Conservation (phyloP, 2,888 invertebrate species). For the Ctenicera cuprea region DNA sequence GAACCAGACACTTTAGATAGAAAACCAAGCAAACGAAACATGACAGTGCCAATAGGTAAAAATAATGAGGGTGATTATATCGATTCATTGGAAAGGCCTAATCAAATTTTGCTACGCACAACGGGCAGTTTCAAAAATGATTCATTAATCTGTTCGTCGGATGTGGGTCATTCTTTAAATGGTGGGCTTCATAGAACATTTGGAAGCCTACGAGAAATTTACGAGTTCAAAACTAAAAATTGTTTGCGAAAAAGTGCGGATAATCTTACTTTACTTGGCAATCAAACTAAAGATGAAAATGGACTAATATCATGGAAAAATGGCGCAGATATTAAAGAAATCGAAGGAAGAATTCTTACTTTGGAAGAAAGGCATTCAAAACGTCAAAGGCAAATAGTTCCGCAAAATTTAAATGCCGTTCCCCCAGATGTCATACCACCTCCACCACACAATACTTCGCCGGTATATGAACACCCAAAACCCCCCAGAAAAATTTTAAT, state of each 20-base stretch:
- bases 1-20: slow-evolving; percentile 91
- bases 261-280: slow-evolving; percentile 56
- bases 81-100: slow-evolving; percentile 76
- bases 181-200: slow-evolving; percentile 74
- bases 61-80: slow-evolving; percentile 65
- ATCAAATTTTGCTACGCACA: slow-evolving; percentile 79
- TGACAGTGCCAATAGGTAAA: slow-evolving; percentile 17
- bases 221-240: slow-evolving; percentile 78
- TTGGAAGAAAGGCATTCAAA: slow-evolving; percentile 84
- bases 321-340: slow-evolving; percentile 70
- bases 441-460: slow-evolving; percentile 74
- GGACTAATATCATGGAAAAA: slow-evolving; percentile 55
- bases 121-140: slow-evolving; percentile 83
- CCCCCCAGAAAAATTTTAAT: slow-evolving; percentile 75
- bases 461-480: slow-evolving; percentile 78
- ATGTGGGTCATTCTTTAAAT: slow-evolving; percentile 62
- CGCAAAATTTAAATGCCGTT: slow-evolving; percentile 72
- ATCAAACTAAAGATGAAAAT: slow-evolving; percentile 35
- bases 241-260: slow-evolving; percentile 71
- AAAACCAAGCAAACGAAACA: slow-evolving; percentile 76
- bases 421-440: slow-evolving; percentile 84
- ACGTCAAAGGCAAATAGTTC: slow-evolving; percentile 80
- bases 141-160: slow-evolving; percentile 63
- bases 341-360: slow-evolving; percentile 81
- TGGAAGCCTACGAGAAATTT: slow-evolving; percentile 84